These are phyloP conservation scores for Stigmatopora nigra DNA, from an alignment of 2,113 vertebrate species.

Conservation along the genomic window DNA sequence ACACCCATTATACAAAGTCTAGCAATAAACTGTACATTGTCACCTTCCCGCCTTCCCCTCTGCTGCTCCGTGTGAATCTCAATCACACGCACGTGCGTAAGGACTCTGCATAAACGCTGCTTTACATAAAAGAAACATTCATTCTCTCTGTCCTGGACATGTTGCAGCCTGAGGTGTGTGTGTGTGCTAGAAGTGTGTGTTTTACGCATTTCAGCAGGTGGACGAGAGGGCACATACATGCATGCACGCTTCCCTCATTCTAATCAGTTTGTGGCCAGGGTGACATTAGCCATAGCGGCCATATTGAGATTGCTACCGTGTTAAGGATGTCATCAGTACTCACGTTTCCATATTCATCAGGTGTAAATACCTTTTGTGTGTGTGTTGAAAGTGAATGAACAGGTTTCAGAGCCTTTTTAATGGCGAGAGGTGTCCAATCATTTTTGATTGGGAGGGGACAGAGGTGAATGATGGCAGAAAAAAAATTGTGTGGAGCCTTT, in stretches of 20 bases:
- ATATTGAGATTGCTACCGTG: conserved; percentile 57
- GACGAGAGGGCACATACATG: conserved; percentile 6
- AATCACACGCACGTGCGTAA: conserved; percentile 64
- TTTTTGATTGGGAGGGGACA: too few relatives aligned
- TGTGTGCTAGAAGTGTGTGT: not conserved
- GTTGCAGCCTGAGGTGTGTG: conserved; percentile 14
- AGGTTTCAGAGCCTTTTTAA: too few relatives aligned
- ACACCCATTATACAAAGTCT: conserved; percentile 37
- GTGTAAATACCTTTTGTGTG: conserved; percentile 62
- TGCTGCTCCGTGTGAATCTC: conserved; percentile 61
- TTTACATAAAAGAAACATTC: conserved; percentile 73
- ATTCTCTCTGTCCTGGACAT: conserved; percentile 54
- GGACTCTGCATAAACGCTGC: conserved; percentile 66
- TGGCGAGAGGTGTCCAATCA: too few relatives aligned
- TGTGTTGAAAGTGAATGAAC: conserved; percentile 1
- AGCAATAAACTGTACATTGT: conserved; percentile 63
- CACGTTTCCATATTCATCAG: conserved; percentile 58
- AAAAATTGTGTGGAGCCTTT: too few relatives aligned
- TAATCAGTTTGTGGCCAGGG: conserved; percentile 60
- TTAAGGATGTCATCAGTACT: conserved; percentile 36
- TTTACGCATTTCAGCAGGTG: conserved; percentile 55
- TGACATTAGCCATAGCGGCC: conserved; percentile 62
- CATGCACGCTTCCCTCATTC: conserved; percentile 41
- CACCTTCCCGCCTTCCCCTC: conserved; percentile 45
- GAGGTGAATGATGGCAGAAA: too few relatives aligned